Evolutionary conservation across 2,113 vertebrate genomes (phyloP).

Genomic region (Neotoma lepida): DNA sequence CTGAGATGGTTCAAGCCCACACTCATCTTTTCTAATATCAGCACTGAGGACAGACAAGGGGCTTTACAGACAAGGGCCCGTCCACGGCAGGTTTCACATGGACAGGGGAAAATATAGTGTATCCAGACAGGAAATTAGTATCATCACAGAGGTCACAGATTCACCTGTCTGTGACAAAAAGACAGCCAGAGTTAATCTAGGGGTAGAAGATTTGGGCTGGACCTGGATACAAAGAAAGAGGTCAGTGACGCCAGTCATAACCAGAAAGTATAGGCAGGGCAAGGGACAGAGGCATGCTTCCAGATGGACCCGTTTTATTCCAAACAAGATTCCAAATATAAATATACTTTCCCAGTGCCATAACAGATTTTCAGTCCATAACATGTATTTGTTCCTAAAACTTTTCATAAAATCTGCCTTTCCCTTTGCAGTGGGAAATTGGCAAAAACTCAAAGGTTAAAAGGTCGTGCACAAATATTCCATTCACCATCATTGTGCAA

Average conservation of each 20-base stretch:
- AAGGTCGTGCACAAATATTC: slow-evolving; percentile 72
- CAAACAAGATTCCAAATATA: slow-evolving; percentile 55
- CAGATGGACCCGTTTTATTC: slow-evolving; percentile 70
- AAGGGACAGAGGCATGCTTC: background rate
- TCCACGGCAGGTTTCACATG: background rate
- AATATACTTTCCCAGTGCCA: slow-evolving; percentile 52
- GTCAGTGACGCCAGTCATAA: background rate
- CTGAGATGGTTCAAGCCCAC: background rate
- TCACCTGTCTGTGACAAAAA: background rate
- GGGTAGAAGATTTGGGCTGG: background rate
- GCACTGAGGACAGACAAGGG: background rate
- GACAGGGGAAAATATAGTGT: background rate
- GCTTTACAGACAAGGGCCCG: background rate
- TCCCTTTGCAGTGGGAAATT: slow-evolving; percentile 61
- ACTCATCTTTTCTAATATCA: background rate
- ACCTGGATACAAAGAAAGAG: background rate
- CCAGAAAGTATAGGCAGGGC: background rate
- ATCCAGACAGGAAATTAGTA: background rate
- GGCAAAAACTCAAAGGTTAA: slow-evolving; percentile 67
- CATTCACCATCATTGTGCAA: slow-evolving; percentile 48
- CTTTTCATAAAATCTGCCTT: slow-evolving; percentile 75
- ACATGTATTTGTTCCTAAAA: slow-evolving; percentile 73
- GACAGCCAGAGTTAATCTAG: background rate
- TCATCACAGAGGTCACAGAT: background rate
- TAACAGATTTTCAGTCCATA: slow-evolving; percentile 76